Base-by-base conservation (phyloP, 2,113 vertebrate genomes). In the Bombycilla garrulus region DNA sequence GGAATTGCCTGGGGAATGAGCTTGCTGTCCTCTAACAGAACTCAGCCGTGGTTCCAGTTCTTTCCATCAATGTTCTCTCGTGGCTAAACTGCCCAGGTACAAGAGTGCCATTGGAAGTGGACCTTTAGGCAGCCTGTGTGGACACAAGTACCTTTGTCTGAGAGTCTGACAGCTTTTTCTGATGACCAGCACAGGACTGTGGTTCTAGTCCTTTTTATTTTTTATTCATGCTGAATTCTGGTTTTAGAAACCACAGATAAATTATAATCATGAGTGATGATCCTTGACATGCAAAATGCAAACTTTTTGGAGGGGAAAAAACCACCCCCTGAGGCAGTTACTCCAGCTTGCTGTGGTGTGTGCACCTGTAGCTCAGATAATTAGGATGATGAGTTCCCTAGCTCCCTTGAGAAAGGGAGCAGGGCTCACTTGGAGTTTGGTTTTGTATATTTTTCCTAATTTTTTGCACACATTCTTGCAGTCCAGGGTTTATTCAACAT, bases 351-450 rank as follows among this genome's bases (percentile, higher is more conserved):
- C 74, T 36, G 19, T 29, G 58, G 28, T 20, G 5, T 26, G 54
- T 76, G 67, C 57, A 45, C 12, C 8, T 62, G 71, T n/a, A n/a
- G 35, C 9, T 36, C 0, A 0, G 26, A 4, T 74, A 38, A 47
- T 45, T 5, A 72, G 74, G 36, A 36, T 4, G 0, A 38, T 1
- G 2, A 54, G 69, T 51, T 61, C 60, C 65, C 10, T 7, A 4
- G 11, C 38, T 54, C 18, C 1, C 35, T 54, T 25, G 47, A 50
- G 53, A 38, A 57, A 45, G 45, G 2, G 9, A 22, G n/a, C 51
- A 28, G 5, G 22, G 24, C 81, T 73, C 33, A 4, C 66, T 71
- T 56, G 31, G 36, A 48, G 47, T n/a, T 79, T 24, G 17, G 14
- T 44, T 89, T 91, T 2, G 0, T 51, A 1, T 31, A 1, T 31